phyloP scores from a whole-genome alignment of 2,113 vertebrate genomes.

The Trogon melanurus region DNA sequence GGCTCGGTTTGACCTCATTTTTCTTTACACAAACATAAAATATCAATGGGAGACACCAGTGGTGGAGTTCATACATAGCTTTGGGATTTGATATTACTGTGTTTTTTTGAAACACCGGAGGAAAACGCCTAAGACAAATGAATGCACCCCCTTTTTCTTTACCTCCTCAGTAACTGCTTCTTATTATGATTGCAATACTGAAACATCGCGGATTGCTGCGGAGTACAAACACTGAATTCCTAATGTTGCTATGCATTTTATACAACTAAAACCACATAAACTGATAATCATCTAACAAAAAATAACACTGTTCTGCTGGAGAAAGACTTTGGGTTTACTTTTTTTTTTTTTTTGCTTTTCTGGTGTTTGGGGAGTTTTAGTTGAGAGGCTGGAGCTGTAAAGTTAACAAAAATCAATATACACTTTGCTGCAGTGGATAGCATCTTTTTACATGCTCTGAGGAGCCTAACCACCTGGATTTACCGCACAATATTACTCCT shows the following conservation, averaged over 20 bases:
- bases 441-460: background rate
- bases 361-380: background rate
- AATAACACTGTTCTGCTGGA: background rate
- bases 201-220: background rate
- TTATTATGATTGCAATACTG: background rate
- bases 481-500: background rate
- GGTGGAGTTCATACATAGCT: background rate
- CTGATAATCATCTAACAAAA: background rate
- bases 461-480: background rate
- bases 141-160: background rate
- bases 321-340: background rate
- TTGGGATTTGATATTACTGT: background rate
- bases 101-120: background rate
- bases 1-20: conserved; percentile 47
- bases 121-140: background rate
- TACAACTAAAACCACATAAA: background rate
- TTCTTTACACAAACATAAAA: background rate
- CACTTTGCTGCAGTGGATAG: background rate
- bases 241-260: background rate
- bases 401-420: conserved; percentile 8
- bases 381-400: background rate
- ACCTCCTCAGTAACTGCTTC: background rate
- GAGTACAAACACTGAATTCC: background rate
- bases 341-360: background rate
- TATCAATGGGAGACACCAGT: background rate